Evolutionary conservation across 2,113 vertebrate genomes (phyloP).

Genomic region (Dermatemys mawii): DNA sequence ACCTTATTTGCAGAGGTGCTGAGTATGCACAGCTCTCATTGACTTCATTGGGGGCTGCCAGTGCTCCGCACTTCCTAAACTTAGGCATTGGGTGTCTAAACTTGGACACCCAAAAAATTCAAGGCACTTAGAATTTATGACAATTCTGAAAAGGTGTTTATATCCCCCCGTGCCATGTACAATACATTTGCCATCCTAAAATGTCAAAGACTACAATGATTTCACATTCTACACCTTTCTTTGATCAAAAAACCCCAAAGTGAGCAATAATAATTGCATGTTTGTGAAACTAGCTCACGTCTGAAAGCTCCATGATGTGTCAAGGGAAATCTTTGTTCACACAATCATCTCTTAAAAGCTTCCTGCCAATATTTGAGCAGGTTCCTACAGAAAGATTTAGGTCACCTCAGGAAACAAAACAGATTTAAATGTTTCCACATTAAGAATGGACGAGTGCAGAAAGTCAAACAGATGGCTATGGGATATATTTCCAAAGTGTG

Average conservation of each 20-base stretch:
- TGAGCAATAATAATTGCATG: not conserved
- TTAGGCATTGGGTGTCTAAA: not conserved
- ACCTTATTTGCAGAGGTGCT: not conserved
- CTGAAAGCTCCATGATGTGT: not conserved
- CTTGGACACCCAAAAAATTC: not conserved
- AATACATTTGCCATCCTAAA: not conserved
- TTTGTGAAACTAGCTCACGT: not conserved
- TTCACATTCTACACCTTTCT: not conserved
- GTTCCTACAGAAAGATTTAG: not conserved
- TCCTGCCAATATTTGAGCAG: not conserved
- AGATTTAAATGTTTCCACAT: conserved; percentile 39
- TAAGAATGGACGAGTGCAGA: not conserved
- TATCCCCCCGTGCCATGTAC: not conserved
- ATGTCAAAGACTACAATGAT: not conserved
- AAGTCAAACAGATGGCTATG: not conserved
- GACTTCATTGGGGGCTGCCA: not conserved
- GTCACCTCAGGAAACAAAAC: conserved; percentile 37
- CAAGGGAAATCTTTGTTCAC: conserved; percentile 6
- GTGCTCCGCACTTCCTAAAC: not conserved
- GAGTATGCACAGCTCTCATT: not conserved
- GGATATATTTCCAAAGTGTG: not conserved
- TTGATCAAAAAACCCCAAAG: conserved; percentile 10
- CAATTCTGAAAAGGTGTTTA: not conserved
- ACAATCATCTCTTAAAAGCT: not conserved
- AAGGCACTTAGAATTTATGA: not conserved